phyloP scores from a whole-genome alignment of 2,797 vertebrate species.

The Sebastiscus tertius region DNA sequence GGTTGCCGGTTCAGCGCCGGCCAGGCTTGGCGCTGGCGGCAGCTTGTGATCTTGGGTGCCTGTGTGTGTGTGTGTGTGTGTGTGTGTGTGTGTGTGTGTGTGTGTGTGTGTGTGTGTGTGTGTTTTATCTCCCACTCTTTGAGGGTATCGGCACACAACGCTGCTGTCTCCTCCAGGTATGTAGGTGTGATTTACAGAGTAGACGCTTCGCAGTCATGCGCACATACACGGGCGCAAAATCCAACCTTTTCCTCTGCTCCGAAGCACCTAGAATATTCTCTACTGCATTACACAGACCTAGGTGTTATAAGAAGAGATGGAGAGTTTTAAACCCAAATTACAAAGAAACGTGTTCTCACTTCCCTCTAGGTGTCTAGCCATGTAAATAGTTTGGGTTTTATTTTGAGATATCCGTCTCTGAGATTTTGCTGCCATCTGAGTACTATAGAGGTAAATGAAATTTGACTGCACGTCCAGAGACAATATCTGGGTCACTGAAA shows the following conservation, averaged over 20 bases:
- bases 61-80: slow-evolving; percentile 47
- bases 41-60: slow-evolving; percentile 76
- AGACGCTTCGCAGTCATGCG: slow-evolving; percentile 46
- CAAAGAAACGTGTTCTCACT: neutral
- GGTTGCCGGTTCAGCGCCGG: slow-evolving; percentile 80
- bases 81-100: slow-evolving; percentile 52
- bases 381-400: neutral
- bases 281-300: neutral
- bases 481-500: neutral
- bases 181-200: slow-evolving; percentile 79
- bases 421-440: neutral
- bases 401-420: neutral
- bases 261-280: slow-evolving; percentile 26
- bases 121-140: slow-evolving; percentile 76
- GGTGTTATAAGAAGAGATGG: slow-evolving; percentile 12
- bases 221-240: slow-evolving; percentile 34
- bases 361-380: neutral
- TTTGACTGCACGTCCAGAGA: neutral
- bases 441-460: neutral
- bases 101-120: slow-evolving; percentile 10
- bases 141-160: slow-evolving; percentile 67
- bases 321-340: slow-evolving; percentile 10
- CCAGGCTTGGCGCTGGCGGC: slow-evolving; percentile 79
- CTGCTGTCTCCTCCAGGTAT: slow-evolving; percentile 76
- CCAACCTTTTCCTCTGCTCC: slow-evolving; percentile 37